phyloP scores from a whole-genome alignment of 2,797 vertebrate species.

The Champsocephalus esox region DNA sequence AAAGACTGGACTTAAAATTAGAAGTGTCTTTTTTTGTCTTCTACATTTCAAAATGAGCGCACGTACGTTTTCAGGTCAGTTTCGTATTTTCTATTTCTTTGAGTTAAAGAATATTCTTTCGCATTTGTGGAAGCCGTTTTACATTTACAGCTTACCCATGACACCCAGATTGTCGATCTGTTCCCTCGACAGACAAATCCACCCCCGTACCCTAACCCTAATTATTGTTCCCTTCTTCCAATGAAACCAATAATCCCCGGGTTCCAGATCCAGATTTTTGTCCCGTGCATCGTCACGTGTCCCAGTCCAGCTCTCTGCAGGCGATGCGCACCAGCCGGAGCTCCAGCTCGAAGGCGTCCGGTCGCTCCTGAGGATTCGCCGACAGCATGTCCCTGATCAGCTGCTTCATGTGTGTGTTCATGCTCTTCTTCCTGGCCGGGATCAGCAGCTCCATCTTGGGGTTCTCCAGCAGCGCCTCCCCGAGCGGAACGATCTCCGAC shows the following conservation, averaged over 20 bases:
- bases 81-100: too few species aligned
- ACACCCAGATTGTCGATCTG: too few species aligned
- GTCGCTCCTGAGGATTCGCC: slow-evolving; percentile 95
- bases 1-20: too few species aligned
- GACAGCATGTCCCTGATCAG: slow-evolving; percentile 96
- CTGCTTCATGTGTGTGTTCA: slow-evolving; percentile 95
- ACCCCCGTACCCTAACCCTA: not conserved
- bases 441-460: slow-evolving; percentile 97
- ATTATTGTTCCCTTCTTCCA: slow-evolving; percentile 40
- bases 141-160: too few species aligned
- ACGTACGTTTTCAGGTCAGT: too few species aligned
- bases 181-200: too few species aligned
- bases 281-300: slow-evolving; percentile 90
- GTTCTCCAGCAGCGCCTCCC: slow-evolving; percentile 95
- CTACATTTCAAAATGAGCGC: too few species aligned
- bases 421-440: slow-evolving; percentile 94
- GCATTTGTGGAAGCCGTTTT: too few species aligned
- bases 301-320: slow-evolving; percentile 96
- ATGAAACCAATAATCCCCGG: slow-evolving; percentile 10
- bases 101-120: too few species aligned
- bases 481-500: slow-evolving; percentile 92
- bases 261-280: slow-evolving; percentile 9
- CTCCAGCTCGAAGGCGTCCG: slow-evolving; percentile 95
- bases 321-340: slow-evolving; percentile 95
- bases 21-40: too few species aligned